Conservation (phyloP, 2,797 vertebrate genomes). For the Tokudaia muenninki region DNA sequence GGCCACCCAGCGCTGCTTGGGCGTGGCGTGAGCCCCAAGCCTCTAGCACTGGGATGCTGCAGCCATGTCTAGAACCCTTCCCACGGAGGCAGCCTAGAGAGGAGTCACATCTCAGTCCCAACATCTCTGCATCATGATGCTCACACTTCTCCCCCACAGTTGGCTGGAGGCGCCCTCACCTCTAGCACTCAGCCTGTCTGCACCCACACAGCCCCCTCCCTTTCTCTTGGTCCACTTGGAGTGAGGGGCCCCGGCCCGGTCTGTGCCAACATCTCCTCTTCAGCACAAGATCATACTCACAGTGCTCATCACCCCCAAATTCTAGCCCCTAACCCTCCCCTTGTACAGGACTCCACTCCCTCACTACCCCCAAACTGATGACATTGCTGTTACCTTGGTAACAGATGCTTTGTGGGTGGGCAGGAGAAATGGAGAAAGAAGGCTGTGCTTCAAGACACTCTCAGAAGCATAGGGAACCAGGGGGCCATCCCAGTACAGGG, state of each 20-base stretch:
- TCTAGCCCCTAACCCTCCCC: conserved; percentile 2
- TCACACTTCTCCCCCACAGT: not conserved
- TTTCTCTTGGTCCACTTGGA: not conserved
- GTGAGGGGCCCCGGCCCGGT: too few relatives aligned
- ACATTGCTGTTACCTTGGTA: conserved; percentile 69
- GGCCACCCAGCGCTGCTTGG: not conserved
- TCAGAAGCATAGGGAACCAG: not conserved
- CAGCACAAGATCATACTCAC: not conserved
- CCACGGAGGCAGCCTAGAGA: not conserved
- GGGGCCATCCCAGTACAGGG: not conserved
- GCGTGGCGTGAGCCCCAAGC: not conserved
- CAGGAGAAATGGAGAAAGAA: not conserved
- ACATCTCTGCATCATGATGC: not conserved
- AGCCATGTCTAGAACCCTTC: not conserved
- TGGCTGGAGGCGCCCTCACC: not conserved
- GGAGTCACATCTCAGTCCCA: not conserved
- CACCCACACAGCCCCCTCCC: not conserved
- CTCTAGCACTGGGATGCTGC: not conserved
- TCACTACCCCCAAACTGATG: conserved; percentile 56
- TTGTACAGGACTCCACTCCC: not conserved
- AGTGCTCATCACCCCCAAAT: conserved; percentile 5
- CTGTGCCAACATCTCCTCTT: not conserved
- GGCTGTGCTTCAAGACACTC: conserved; percentile 36
- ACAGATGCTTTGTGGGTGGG: conserved; percentile 42
- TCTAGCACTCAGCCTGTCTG: not conserved